Base-by-base conservation (phyloP, 1,140 invertebrate genomes). In the Eupristina koningsbergeri region DNA sequence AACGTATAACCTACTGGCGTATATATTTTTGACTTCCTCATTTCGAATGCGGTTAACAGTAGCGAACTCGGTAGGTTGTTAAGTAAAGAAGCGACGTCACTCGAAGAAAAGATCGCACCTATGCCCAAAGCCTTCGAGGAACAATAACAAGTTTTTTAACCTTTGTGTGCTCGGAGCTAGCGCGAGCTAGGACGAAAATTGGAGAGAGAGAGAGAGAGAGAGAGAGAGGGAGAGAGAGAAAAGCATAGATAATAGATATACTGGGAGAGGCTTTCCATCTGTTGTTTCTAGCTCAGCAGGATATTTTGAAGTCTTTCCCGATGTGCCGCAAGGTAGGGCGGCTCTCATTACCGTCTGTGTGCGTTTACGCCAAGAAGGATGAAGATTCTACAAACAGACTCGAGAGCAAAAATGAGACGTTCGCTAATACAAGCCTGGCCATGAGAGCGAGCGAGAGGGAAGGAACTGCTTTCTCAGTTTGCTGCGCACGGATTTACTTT, bases 71-170 rank as follows among this genome's bases (percentile, higher is more conserved):
- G 58, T 58, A 50, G 73, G 13, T 61, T 76, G 50, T 36, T 36
- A 58, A 76, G 22, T 76, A 17, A 50, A 19, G 50, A 78, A 45
- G 34, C 26, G 58, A 45, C 53, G 58, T 47, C 53, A 47, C 34
- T 77, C 17, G 61, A 77, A 76, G 80, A 82, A 82, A 82, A 82
- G 81, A 82, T 82, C 61, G 81, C 61, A 77, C 41, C 39, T 78
- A 69, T 47, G 39, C 53, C 31, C n/a, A 80, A 80, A 80, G 63
- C 69, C 36, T 31, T 47, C 45, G 31, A 31, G 45, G 45, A 69
- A 77, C 74, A 82, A 82, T 82, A 82, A 81, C 13, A 45, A 31
- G 77, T 61, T 58, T 69, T 53, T 69, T 61, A 63, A 61, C 61
- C 45, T 82, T 82, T 82, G 53, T 82, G 74, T 58, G 64, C 22